Base-by-base conservation (phyloP, 1,140 invertebrate genomes). In the Laupala kohalensis region DNA sequence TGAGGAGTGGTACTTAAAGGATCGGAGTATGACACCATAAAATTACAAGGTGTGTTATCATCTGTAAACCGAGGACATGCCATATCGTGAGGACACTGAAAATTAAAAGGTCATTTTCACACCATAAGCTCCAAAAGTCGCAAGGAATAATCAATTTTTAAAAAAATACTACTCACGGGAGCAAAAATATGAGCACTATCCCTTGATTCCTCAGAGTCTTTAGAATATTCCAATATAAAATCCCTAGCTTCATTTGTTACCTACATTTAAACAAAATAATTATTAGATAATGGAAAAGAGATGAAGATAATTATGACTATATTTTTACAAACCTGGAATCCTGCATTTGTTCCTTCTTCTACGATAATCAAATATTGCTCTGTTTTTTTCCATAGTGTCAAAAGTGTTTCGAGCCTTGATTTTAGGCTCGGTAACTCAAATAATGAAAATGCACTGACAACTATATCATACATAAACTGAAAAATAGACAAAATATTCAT, bases 341-440 rank as follows among this genome's bases (percentile, higher is more conserved):
- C 94, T 64, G 88, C 86, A 75, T 87, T 89, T 0, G 88, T 90
- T 6, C 95, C 95, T 75, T 90, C 84, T 81, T 97, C 95, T 15
- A 95, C 86, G 62, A 97, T 82, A 37, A 97, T 84, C 74, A 97
- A 81, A 79, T 92, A 94, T 19, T 89, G 85, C 72, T 87, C 83
- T 13, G 93, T 94, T 83, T 94, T 96, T 63, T 86, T 87, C 94
- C 95, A 97, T 19, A 96, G 81, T 77, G 89, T 92, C 24, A 89
- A 80, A 72, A 96, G 79, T 0, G 86, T 84, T 76, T 92, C 85
- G 24, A 94, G 78, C 69, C 95, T 84, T 37, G 81, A 82, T 77
- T 87, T 81, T 69, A 83, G 79, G 72, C 84, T 85, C 6, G 89
- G 88, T 69, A 95, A 78, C 80, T 97, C 95, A 71, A 96, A 85